Evolutionary conservation across 2,888 invertebrate species (phyloP).

Genomic region (Glyphotaelius pellucidus): DNA sequence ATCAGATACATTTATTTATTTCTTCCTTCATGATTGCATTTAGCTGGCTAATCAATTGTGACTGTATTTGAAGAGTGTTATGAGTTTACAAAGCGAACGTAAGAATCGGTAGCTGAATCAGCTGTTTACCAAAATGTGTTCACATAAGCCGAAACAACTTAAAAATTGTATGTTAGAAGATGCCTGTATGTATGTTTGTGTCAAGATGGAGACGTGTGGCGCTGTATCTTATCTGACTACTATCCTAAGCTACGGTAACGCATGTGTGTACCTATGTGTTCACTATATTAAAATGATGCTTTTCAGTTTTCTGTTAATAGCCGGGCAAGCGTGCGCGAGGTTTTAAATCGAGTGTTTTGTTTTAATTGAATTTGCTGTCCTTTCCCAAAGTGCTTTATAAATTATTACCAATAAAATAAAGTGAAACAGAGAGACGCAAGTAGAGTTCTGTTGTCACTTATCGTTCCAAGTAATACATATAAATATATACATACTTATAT

Average conservation of each 20-base stretch:
- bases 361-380: conserved; percentile 80
- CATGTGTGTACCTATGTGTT: not conserved
- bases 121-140: not conserved
- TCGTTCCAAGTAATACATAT: conserved; percentile 47
- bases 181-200: not conserved
- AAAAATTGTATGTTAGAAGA: not conserved
- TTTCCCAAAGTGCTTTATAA: conserved; percentile 80
- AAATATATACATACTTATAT: conserved; percentile 36
- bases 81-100: not conserved
- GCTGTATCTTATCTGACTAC: not conserved
- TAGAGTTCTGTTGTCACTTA: conserved; percentile 49
- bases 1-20: not conserved
- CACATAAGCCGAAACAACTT: not conserved
- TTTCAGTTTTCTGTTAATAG: not conserved
- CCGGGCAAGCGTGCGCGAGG: conserved; percentile 34
- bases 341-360: conserved; percentile 71
- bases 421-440: conserved; percentile 48
- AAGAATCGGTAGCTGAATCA: not conserved
- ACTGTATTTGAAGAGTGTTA: not conserved
- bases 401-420: conserved; percentile 71
- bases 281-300: not conserved
- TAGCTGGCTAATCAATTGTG: not conserved
- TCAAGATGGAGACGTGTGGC: not conserved
- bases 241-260: not conserved
- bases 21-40: not conserved